A percentile compares a stretch with the other conserved stretches of the same genome.
Evolutionary conservation across 2,113 vertebrate species (phyloP).

Genomic region (Onychorhynchus coronatus): DNA sequence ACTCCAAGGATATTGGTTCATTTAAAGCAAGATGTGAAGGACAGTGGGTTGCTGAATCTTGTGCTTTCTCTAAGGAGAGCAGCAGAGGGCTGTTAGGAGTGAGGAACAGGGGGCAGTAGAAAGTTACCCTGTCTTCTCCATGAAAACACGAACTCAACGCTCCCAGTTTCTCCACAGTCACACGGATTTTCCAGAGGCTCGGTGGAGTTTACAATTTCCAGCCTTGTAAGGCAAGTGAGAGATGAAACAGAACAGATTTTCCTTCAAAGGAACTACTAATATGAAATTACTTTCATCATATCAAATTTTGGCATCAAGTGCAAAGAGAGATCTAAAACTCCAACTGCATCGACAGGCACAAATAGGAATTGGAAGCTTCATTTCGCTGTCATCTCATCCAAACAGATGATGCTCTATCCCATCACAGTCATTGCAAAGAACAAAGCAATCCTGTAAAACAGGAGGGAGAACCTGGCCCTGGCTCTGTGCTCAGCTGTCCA

Average conservation of each 20-base stretch:
- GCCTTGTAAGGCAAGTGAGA: neutral
- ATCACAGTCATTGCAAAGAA: neutral
- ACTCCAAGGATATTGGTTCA: neutral
- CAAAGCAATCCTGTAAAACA: neutral
- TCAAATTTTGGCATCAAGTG: neutral
- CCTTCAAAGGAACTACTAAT: conserved; percentile 13
- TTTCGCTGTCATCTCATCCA: neutral
- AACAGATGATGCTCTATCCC: neutral
- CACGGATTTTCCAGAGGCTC: neutral
- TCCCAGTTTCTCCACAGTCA: neutral
- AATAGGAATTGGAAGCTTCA: neutral
- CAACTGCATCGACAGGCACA: neutral
- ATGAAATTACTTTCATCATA: neutral
- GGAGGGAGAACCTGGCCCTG: neutral
- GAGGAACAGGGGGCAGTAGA: neutral
- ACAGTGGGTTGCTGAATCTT: neutral
- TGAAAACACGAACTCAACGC: rapidly evolving
- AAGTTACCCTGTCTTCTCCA: neutral
- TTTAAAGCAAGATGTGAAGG: neutral
- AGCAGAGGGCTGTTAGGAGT: neutral
- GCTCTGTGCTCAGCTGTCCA: neutral
- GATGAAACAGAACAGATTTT: conserved; percentile 1
- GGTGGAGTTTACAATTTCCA: neutral
- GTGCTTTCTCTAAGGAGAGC: neutral
- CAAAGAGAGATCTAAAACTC: neutral